Evolutionary conservation across 2,113 vertebrate genomes (phyloP).

Genomic region (Lagopus leucura): DNA sequence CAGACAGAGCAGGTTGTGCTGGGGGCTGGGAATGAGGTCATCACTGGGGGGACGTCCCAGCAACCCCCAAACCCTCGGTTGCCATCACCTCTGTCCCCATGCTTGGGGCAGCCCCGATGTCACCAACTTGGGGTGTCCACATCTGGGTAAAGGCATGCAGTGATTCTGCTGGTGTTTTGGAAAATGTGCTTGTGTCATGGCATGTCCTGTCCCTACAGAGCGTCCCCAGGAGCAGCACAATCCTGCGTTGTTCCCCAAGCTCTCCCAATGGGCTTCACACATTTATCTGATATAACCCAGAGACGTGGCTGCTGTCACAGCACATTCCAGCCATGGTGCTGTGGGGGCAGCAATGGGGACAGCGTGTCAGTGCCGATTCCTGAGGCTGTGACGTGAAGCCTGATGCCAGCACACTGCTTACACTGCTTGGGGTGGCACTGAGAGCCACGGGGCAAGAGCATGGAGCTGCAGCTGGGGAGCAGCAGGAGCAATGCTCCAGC

Average conservation of each 20-base stretch:
- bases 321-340: accelerated
- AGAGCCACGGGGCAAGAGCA: neutral
- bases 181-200: accelerated
- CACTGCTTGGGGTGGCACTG: neutral
- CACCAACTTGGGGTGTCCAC: neutral
- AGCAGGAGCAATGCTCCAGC: neutral
- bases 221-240: accelerated
- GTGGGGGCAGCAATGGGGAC: neutral
- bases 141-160: neutral
- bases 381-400: accelerated
- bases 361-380: accelerated
- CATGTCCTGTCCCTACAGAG: neutral
- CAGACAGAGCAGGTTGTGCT: accelerated
- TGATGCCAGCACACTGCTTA: neutral
- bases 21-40: neutral
- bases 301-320: neutral
- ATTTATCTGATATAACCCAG: neutral
- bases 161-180: neutral
- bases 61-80: neutral
- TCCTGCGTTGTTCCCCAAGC: accelerated
- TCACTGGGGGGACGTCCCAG: no score
- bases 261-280: neutral
- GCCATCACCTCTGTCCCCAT: neutral
- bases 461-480: neutral
- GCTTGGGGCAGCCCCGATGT: neutral